phyloP scores from a whole-genome alignment of 2,113 vertebrate species.

The Sterrhoptilus dennistouni region DNA sequence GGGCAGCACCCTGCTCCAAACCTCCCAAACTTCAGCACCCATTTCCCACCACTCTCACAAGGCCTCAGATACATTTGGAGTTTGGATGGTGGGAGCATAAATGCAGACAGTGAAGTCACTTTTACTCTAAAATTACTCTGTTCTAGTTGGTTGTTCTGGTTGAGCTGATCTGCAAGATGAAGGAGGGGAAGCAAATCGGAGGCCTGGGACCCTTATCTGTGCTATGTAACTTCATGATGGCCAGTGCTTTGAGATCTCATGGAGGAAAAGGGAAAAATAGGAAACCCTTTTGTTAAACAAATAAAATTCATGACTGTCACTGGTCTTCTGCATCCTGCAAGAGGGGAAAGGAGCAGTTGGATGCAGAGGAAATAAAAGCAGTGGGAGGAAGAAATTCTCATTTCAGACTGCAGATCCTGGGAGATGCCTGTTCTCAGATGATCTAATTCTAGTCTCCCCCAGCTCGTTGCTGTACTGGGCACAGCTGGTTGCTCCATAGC shows the following conservation, averaged over 20 bases:
- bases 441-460: background rate
- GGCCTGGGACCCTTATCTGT: background rate
- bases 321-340: background rate
- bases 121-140: background rate
- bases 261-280: background rate
- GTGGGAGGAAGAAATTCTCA: background rate
- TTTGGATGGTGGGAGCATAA: background rate
- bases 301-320: background rate
- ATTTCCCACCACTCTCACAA: background rate
- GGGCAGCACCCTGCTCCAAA: background rate
- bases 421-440: background rate
- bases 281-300: background rate
- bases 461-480: background rate
- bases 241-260: background rate
- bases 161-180: background rate
- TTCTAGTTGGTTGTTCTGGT: background rate
- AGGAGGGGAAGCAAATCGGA: background rate
- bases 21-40: background rate
- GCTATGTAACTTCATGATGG: background rate
- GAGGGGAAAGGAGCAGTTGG: background rate
- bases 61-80: background rate
- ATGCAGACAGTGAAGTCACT: background rate
- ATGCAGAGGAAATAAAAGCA: background rate
- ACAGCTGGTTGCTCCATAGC: background rate
- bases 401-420: background rate